Evolutionary conservation across 2,797 vertebrate genomes (phyloP).

Genomic region (Macroramphosus scolopax): DNA sequence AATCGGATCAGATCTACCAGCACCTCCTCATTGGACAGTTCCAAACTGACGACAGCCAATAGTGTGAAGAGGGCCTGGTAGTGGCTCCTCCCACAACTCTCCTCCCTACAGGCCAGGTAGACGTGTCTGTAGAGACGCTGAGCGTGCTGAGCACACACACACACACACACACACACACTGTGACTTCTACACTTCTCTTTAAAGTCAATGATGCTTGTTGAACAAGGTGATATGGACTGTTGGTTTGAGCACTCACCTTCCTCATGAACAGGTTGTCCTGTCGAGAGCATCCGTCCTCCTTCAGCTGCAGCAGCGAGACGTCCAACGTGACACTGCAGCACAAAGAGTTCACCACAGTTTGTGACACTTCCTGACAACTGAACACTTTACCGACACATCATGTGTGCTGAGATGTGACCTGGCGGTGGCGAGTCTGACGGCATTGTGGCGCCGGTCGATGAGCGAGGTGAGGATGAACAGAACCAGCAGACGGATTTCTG

Average conservation of each 20-base stretch:
- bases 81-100: conserved; percentile 79
- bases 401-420: too few relatives aligned
- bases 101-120: conserved; percentile 86
- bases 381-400: too few relatives aligned
- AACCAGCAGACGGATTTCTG: conserved; percentile 87
- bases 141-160: conserved; percentile 75
- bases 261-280: conserved; percentile 92
- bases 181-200: too few relatives aligned
- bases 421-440: conserved; percentile 74
- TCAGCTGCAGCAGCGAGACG: conserved; percentile 80
- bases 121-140: conserved; percentile 89
- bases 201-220: too few relatives aligned
- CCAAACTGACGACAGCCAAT: conserved; percentile 84
- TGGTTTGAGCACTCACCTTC: conserved; percentile 75
- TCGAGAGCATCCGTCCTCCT: conserved; percentile 85
- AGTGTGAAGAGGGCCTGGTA: conserved; percentile 83
- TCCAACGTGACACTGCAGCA: conserved; percentile 81
- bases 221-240: too few relatives aligned
- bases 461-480: conserved; percentile 88
- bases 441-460: conserved; percentile 83
- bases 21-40: conserved; percentile 89
- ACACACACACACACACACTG: not conserved
- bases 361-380: too few relatives aligned
- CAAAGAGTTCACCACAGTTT: too few relatives aligned
- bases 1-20: conserved; percentile 88